Evolutionary conservation across 2,888 invertebrate species (phyloP).

Genomic region (Macrosoma leucophasiata): DNA sequence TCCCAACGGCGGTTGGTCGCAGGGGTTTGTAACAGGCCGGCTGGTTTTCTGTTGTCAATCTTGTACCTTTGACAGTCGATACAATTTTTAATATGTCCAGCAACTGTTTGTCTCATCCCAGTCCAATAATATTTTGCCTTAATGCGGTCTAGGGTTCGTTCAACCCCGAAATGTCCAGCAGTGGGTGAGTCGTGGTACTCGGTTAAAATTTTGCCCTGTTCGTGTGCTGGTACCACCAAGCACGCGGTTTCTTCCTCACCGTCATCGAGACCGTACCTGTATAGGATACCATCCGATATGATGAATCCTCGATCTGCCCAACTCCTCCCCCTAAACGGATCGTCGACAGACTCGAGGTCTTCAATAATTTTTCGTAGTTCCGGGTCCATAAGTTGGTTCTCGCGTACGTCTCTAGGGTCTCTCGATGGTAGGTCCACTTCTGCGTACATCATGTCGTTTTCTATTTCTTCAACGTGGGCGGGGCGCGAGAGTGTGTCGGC

Average conservation of each 20-base stretch:
- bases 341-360: constrained; percentile 18
- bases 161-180: constrained; percentile 27
- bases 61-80: constrained; percentile 22
- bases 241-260: constrained; percentile 10
- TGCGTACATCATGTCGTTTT: neutral
- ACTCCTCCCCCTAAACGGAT: constrained; percentile 13
- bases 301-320: constrained; percentile 18
- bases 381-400: constrained; percentile 13
- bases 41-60: constrained; percentile 15
- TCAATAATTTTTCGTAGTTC: constrained; percentile 18
- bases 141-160: constrained; percentile 19
- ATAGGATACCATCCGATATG: constrained; percentile 14
- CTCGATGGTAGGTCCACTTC: constrained; percentile 1
- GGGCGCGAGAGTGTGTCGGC: constrained; percentile 1
- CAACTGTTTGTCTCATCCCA: constrained; percentile 23
- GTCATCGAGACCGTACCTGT: constrained; percentile 10
- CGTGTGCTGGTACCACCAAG: constrained; percentile 21
- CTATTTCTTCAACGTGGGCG: neutral
- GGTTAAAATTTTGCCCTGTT: constrained; percentile 12
- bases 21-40: constrained; percentile 17
- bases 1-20: constrained; percentile 11
- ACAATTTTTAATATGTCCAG: constrained; percentile 7
- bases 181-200: constrained; percentile 24
- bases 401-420: constrained; percentile 7
- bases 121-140: constrained; percentile 22